These are phyloP conservation scores for Equus quagga DNA, from an alignment of 2,113 vertebrate species.

Conservation along the genomic window DNA sequence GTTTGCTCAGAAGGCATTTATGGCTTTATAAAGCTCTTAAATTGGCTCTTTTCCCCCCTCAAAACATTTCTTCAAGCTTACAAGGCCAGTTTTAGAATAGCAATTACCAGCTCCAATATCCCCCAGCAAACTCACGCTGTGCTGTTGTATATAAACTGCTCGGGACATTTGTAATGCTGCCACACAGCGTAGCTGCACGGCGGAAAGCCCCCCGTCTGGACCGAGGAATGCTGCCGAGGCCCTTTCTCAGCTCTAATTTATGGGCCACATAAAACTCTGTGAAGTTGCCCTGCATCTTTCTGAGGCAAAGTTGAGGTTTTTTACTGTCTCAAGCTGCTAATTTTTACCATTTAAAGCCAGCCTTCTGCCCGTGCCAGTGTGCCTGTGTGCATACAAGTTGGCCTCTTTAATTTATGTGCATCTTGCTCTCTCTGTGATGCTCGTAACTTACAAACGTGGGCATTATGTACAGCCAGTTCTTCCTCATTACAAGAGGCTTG, in stretches of 20 bases:
- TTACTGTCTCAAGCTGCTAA: conserved; percentile 84
- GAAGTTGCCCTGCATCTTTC: conserved; percentile 83
- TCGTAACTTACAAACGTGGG: conserved; percentile 66
- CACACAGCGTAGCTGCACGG: conserved; percentile 80
- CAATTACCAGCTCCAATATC: conserved; percentile 86
- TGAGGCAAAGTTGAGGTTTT: conserved; percentile 81
- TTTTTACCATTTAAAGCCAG: conserved; percentile 82
- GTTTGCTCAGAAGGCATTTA: conserved; percentile 82
- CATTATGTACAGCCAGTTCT: conserved; percentile 48
- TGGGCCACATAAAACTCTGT: conserved; percentile 84
- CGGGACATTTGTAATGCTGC: conserved; percentile 87
- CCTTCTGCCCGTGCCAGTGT: conserved; percentile 79
- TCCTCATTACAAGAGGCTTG: conserved; percentile 17
- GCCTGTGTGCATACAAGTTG: conserved; percentile 75
- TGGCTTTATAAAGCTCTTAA: conserved; percentile 86
- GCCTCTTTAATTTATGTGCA: conserved; percentile 79
- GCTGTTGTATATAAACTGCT: conserved; percentile 84
- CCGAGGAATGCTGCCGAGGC: conserved; percentile 66
- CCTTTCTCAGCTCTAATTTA: conserved; percentile 84
- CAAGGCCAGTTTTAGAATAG: conserved; percentile 84
- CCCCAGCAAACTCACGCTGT: conserved; percentile 84
- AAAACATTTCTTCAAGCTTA: conserved; percentile 84
- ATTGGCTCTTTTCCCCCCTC: conserved; percentile 77
- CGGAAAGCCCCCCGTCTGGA: conserved; percentile 68
- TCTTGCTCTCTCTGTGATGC: conserved; percentile 59